Percentiles rank a stretch among this genome's conserved stretches.
phyloP scores from a whole-genome alignment of 2,888 invertebrate species.

The Reticulitermes lucifugus region DNA sequence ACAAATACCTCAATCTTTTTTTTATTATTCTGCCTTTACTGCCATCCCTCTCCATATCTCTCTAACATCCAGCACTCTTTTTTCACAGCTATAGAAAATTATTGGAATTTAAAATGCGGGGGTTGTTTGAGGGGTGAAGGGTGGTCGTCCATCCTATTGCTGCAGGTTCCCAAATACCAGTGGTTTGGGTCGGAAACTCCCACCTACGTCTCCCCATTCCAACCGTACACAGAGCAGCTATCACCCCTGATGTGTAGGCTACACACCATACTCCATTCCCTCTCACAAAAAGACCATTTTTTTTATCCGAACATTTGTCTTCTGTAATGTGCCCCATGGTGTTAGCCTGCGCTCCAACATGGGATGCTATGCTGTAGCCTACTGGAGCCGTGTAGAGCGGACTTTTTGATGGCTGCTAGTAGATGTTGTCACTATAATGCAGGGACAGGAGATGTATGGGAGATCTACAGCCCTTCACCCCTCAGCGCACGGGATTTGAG shows the following conservation, averaged over 20 bases:
- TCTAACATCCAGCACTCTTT: constrained; percentile 28
- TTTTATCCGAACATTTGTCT: constrained; percentile 51
- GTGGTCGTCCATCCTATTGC: constrained; percentile 25
- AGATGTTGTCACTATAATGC: constrained; percentile 27
- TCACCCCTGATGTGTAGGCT: constrained; percentile 44
- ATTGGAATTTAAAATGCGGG: constrained; percentile 52
- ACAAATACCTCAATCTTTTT: constrained; percentile 32
- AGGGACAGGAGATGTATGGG: constrained; percentile 15
- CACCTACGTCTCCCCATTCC: constrained; percentile 16
- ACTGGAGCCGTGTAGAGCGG: neutral
- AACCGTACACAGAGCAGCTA: constrained; percentile 18
- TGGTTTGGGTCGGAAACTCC: constrained; percentile 46
- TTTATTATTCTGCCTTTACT: constrained; percentile 20
- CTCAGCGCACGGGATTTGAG: constrained; percentile 26
- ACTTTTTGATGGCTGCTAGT: constrained; percentile 6
- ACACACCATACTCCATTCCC: constrained; percentile 34
- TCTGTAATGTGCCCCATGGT: constrained; percentile 46
- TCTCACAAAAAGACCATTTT: constrained; percentile 32
- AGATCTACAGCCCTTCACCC: neutral
- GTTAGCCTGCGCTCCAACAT: constrained; percentile 17
- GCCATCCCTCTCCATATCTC: neutral
- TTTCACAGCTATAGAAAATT: constrained; percentile 46
- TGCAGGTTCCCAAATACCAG: constrained; percentile 46
- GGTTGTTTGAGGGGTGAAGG: constrained; percentile 20
- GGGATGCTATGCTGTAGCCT: too few relatives aligned